Conservation (phyloP, 1,140 invertebrate genomes). For the Drosophila parabipectinata region DNA sequence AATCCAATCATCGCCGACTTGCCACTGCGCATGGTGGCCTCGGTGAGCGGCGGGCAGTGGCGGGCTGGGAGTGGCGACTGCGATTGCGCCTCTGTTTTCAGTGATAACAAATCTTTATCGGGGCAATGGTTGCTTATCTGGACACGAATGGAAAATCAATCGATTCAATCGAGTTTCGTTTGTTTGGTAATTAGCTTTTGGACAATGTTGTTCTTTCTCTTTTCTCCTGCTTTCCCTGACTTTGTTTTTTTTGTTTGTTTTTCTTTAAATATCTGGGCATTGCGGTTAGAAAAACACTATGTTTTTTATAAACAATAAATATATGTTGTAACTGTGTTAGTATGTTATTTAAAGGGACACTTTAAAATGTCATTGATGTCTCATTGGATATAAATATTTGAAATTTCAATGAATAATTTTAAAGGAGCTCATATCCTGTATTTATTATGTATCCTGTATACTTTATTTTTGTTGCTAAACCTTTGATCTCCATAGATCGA, state of each 20-base stretch:
- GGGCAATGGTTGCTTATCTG: slow-evolving; percentile 77
- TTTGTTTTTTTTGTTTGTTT: slow-evolving; percentile 8
- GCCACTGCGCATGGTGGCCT: slow-evolving; percentile 70
- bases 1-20: slow-evolving; percentile 72
- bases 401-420: too few relatives aligned
- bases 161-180: slow-evolving; percentile 74
- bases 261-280: slow-evolving; percentile 10
- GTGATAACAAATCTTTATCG: slow-evolving; percentile 83
- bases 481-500: slow-evolving; percentile 1
- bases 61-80: slow-evolving; percentile 20
- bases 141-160: slow-evolving; percentile 71
- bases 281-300: slow-evolving; percentile 25
- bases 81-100: slow-evolving; percentile 81
- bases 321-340: neutral
- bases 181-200: slow-evolving; percentile 80
- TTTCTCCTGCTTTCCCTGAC: slow-evolving; percentile 1
- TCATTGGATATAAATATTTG: too few relatives aligned
- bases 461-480: neutral
- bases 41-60: neutral
- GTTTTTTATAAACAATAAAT: neutral
- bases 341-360: too few relatives aligned
- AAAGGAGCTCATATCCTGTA: too few relatives aligned
- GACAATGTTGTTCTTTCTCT: slow-evolving; percentile 59
- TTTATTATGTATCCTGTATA: too few relatives aligned
- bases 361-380: too few relatives aligned